phyloP scores from a whole-genome alignment of 2,797 vertebrate species.

The Hippopotamyrus pictus region DNA sequence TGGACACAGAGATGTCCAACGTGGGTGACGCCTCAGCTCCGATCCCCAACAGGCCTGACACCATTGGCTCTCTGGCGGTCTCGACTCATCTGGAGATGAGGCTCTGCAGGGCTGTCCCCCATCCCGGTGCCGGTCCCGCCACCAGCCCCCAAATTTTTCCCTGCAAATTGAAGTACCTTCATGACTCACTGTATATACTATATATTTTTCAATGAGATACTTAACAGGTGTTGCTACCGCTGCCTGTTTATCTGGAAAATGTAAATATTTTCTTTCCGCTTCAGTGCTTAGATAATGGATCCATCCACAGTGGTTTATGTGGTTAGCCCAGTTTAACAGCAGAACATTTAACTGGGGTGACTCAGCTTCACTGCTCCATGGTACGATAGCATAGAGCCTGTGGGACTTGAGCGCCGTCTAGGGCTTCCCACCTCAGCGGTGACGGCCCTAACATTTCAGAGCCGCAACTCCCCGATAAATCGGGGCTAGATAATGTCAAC shows the following conservation, averaged over 20 bases:
- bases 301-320: background rate
- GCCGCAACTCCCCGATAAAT: background rate
- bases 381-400: background rate
- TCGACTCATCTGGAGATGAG: background rate
- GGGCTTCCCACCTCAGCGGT: background rate
- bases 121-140: background rate
- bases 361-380: background rate
- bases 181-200: background rate
- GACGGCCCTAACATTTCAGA: background rate
- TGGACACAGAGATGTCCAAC: background rate
- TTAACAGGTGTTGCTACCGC: background rate
- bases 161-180: background rate
- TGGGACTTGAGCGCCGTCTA: background rate
- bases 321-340: background rate
- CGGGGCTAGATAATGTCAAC: background rate
- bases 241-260: background rate
- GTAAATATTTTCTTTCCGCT: background rate
- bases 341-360: background rate
- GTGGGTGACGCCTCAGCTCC: background rate
- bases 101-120: background rate
- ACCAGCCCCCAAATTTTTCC: background rate
- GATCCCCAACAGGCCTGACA: background rate
- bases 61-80: background rate
- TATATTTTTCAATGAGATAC: background rate
- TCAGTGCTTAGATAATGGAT: background rate